phyloP scores from a whole-genome alignment of 2,797 vertebrate species.

The Chloroceryle inda region DNA sequence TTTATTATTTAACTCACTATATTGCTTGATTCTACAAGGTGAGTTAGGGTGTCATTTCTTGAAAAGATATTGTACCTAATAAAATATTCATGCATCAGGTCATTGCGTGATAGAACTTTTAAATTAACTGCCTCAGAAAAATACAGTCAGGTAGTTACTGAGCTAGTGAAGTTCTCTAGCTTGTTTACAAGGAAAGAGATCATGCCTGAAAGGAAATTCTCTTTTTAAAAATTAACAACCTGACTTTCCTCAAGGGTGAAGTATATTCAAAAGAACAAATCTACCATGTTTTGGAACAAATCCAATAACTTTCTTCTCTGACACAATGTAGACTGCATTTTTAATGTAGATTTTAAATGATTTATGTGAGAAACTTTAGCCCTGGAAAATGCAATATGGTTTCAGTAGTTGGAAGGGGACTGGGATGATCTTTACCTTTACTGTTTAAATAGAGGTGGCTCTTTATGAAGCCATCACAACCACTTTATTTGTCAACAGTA shows the following conservation, averaged over 20 bases:
- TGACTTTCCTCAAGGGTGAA: slow-evolving; percentile 43
- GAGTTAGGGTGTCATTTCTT: neutral
- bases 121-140: slow-evolving; percentile 33
- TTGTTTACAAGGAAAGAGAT: slow-evolving; percentile 42
- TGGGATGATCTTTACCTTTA: neutral
- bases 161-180: neutral
- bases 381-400: neutral
- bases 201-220: slow-evolving; percentile 1
- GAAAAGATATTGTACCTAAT: neutral
- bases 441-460: neutral
- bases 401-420: neutral
- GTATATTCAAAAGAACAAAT: slow-evolving; percentile 24
- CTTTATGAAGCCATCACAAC: neutral
- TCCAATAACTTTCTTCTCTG: slow-evolving; percentile 9
- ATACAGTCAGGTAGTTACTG: neutral
- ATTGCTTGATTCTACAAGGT: neutral
- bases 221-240: slow-evolving; percentile 50
- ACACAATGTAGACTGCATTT: slow-evolving; percentile 18
- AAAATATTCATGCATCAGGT: neutral
- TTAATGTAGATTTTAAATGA: slow-evolving; percentile 11
- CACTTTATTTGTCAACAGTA: neutral
- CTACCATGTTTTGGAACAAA: neutral
- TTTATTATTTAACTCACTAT: slow-evolving; percentile 25
- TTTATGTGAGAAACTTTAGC: slow-evolving; percentile 12
- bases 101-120: neutral